Base-by-base conservation (phyloP, 2,113 vertebrate genomes). In the Pomatostomus ruficeps region DNA sequence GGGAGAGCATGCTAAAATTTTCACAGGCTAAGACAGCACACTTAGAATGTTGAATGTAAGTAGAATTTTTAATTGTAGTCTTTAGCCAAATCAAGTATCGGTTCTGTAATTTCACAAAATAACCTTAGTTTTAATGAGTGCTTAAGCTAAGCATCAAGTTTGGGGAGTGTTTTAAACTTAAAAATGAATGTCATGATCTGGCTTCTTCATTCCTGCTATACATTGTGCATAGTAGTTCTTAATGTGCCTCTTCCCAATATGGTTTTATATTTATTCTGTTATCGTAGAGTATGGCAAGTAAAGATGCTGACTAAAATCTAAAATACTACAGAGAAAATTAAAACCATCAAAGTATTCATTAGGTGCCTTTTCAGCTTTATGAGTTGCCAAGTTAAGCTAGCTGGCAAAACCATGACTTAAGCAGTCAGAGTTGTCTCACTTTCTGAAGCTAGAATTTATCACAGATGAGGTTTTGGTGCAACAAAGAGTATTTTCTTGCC, bases 101-200 rank as follows among this genome's bases (percentile, higher is more conserved):
- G 13, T 76, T 76, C 31, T 79, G 6, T 25, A 49, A 10, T 57
- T 89, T 73, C 35, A 75, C 15, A 85, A 63, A 68, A 76, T 28
- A 75, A n/a, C 18, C 4, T 40, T 38, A 10, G 4, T 74, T 43
- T 46, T 59, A 67, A 51, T 0, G 0, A 9, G 2, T 48, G 11
- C 11, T 93, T 73, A 73, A 59, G 5, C 29, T 73, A 70, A 58
- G 24, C 9, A 24, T 38, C 0, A 4, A 4, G 11, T 59, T 65
- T 49, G 5, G 20, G 3, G 8, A 54, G 2, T 10, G 72, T 70
- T 84, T 85, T 66, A 42, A 75, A n/a, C 15, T 66, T 77, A 11
- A 25, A 68, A 80, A 83, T 3, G 5, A 18, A 31, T 62, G 38
- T 38, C 7, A 11, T 36, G 18, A 19, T 36, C 25, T 58, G 67